Conservation (phyloP, 2,113 vertebrate species). For the Coracopsis vasa region DNA sequence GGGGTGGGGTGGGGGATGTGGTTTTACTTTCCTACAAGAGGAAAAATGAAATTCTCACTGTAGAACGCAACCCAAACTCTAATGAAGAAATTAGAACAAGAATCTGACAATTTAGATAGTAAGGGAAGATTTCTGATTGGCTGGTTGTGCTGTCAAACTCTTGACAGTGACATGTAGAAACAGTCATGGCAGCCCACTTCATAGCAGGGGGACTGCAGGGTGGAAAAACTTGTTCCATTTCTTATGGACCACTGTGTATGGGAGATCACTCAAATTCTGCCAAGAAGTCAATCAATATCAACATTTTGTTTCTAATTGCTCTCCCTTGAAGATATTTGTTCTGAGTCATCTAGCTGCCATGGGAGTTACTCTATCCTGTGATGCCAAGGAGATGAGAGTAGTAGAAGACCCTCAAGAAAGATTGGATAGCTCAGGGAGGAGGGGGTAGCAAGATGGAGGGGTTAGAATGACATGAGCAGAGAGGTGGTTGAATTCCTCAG, state of each 20-base stretch:
- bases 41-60: not conserved
- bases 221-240: not conserved
- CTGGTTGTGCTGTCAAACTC: not conserved
- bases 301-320: not conserved
- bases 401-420: not conserved
- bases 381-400: not conserved
- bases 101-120: not conserved
- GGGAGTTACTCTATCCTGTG: not conserved
- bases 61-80: not conserved
- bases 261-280: not conserved
- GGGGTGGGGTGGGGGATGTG: rapidly evolving
- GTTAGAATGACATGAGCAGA: not conserved
- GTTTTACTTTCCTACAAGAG: not conserved
- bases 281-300: not conserved
- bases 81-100: not conserved
- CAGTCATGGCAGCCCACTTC: not conserved
- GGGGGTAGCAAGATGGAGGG: not conserved
- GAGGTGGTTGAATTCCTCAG: not conserved
- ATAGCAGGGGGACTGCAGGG: not conserved
- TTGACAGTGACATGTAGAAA: not conserved
- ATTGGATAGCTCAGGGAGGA: not conserved
- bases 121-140: not conserved
- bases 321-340: not conserved
- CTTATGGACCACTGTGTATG: not conserved
- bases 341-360: not conserved